These are phyloP conservation scores for Elachura formosa DNA, from an alignment of 2,113 vertebrate genomes.

Conservation along the genomic window DNA sequence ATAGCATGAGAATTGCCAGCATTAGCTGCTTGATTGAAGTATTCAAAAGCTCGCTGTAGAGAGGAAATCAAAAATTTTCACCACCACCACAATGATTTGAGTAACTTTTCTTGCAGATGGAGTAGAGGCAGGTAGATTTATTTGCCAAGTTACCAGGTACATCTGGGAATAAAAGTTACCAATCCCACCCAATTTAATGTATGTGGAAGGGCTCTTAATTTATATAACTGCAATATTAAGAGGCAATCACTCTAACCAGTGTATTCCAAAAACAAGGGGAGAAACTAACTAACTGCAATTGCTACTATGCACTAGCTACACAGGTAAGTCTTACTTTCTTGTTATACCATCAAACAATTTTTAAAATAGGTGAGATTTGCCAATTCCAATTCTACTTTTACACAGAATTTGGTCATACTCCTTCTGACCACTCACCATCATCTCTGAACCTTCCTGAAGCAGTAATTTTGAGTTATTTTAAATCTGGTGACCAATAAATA, in stretches of 20 bases:
- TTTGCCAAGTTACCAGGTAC: not conserved
- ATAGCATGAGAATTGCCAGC: slow-evolving; percentile 96
- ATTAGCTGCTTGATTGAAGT: slow-evolving; percentile 96
- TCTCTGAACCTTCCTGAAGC: not conserved
- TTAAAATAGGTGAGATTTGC: not conserved
- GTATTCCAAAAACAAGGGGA: not conserved
- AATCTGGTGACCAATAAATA: not conserved
- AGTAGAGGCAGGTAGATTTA: not conserved
- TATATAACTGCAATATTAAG: accelerated
- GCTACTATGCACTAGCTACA: not conserved
- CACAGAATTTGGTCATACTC: not conserved
- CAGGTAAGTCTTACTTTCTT: not conserved
- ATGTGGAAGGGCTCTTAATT: not conserved
- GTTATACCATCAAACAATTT: not conserved
- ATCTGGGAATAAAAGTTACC: not conserved
- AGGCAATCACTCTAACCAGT: not conserved
- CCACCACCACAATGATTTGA: not conserved
- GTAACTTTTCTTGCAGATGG: not conserved
- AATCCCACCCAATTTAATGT: not conserved
- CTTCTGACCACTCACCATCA: not conserved
- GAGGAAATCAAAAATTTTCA: not conserved
- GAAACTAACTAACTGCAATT: not conserved
- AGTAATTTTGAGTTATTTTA: not conserved
- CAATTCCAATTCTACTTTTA: not conserved
- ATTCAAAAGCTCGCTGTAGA: slow-evolving; percentile 91